Evolutionary conservation across 2,888 invertebrate species (phyloP).

Genomic region (Matsumyia berberina): DNA sequence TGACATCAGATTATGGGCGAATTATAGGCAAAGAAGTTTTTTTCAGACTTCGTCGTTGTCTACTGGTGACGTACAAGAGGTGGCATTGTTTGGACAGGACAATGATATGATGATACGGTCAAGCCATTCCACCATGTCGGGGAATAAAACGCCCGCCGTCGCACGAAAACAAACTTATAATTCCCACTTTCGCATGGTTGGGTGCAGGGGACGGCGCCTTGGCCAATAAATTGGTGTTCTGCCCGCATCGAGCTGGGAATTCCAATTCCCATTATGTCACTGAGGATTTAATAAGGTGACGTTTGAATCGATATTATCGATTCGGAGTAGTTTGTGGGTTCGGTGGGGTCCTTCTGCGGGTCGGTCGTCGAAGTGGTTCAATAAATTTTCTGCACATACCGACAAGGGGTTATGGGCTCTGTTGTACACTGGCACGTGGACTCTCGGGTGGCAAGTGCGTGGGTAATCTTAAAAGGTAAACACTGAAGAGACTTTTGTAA

Average conservation of each 20-base stretch:
- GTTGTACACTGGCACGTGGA: conserved; percentile 36
- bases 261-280: conserved; percentile 28
- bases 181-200: neutral
- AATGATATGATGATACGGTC: neutral
- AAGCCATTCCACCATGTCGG: neutral
- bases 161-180: conserved; percentile 5
- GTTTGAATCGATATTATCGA: conserved; percentile 36
- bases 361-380: neutral
- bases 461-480: conserved; percentile 28
- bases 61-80: conserved; percentile 2
- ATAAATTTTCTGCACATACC: conserved; percentile 17
- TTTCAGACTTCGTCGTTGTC: neutral
- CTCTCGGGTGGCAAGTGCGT: conserved; percentile 32
- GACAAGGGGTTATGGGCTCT: conserved; percentile 27
- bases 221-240: conserved; percentile 48
- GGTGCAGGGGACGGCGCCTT: conserved; percentile 20
- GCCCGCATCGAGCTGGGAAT: conserved; percentile 5
- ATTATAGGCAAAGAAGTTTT: conserved; percentile 18
- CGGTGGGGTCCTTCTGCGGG: neutral
- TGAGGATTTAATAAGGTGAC: conserved; percentile 21
- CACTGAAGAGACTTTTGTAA: conserved; percentile 12
- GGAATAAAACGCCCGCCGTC: too few relatives aligned
- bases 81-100: conserved; percentile 6
- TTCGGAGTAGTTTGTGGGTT: neutral
- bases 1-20: conserved; percentile 28